A percentile compares a stretch with the other conserved stretches of the same genome.
Conservation (phyloP, 1,140 invertebrate genomes). For the Tetramorium simillimum region DNA sequence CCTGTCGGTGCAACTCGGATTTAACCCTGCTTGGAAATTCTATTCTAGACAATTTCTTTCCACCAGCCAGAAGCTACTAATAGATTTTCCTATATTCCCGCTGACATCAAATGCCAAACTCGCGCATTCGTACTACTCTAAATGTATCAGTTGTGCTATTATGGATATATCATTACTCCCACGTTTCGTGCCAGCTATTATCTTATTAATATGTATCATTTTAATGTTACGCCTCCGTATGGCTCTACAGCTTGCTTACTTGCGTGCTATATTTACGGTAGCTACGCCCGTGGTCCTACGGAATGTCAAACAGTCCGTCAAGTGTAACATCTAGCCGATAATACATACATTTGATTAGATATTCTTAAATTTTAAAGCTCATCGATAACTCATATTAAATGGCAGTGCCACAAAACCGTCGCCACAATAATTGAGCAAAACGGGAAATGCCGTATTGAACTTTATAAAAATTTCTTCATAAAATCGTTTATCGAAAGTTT, state of each 20-base stretch:
- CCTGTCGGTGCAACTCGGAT: neutral
- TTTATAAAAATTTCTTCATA: neutral
- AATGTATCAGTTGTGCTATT: neutral
- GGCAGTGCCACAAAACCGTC: neutral
- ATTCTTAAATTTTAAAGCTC: neutral
- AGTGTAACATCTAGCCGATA: neutral
- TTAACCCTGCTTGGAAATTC: neutral
- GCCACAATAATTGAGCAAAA: neutral
- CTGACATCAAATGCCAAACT: neutral
- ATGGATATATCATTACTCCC: slow-evolving; percentile 16
- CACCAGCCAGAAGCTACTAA: neutral
- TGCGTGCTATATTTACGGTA: slow-evolving; percentile 37
- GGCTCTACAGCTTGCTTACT: slow-evolving; percentile 25
- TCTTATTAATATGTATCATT: slow-evolving; percentile 56
- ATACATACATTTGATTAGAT: neutral
- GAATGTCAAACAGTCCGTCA: slow-evolving; percentile 44
- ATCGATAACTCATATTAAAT: neutral
- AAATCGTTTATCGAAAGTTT: neutral
- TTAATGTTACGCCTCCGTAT: slow-evolving; percentile 38
- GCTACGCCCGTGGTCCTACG: slow-evolving; percentile 18
- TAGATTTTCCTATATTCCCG: neutral
- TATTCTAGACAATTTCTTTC: neutral
- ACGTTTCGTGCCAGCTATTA: neutral
- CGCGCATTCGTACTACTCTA: neutral
- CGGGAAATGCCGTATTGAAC: neutral